phyloP scores from a whole-genome alignment of 2,797 vertebrate genomes.

The Harpagifer antarcticus region DNA sequence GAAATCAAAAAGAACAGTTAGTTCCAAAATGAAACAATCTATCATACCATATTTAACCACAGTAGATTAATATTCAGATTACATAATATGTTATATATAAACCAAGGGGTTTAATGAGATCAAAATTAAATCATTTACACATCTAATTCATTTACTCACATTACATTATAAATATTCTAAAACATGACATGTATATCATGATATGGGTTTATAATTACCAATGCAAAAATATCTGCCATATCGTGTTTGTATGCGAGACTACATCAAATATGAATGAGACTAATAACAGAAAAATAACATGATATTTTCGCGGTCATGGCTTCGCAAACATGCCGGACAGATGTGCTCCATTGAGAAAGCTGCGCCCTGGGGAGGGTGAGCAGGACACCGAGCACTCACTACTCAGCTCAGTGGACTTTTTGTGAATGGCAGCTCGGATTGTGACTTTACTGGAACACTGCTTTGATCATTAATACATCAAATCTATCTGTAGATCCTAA shows the following conservation, averaged over 20 bases:
- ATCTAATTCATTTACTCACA: background rate
- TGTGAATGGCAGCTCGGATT: conserved; percentile 80
- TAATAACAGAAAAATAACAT: background rate
- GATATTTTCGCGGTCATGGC: conserved; percentile 27
- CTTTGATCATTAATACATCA: background rate
- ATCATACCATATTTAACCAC: background rate
- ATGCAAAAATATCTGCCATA: background rate
- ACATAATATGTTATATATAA: background rate
- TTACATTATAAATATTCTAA: background rate
- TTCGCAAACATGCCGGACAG: conserved; percentile 50
- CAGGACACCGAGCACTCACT: conserved; percentile 36
- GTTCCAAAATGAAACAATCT: background rate
- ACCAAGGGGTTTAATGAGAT: background rate
- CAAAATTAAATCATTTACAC: background rate
- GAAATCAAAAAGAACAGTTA: background rate
- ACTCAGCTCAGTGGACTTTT: conserved; percentile 72
- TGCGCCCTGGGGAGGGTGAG: conserved; percentile 43
- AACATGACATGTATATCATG: background rate
- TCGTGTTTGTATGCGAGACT: background rate
- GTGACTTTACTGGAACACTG: conserved; percentile 34
- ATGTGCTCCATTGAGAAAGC: conserved; percentile 79
- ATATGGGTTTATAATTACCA: background rate
- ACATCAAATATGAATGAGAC: background rate
- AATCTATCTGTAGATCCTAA: background rate
- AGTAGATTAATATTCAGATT: background rate